Evolutionary conservation across 2,113 vertebrate species (phyloP).

Genomic region (Colistium nudipinnis): DNA sequence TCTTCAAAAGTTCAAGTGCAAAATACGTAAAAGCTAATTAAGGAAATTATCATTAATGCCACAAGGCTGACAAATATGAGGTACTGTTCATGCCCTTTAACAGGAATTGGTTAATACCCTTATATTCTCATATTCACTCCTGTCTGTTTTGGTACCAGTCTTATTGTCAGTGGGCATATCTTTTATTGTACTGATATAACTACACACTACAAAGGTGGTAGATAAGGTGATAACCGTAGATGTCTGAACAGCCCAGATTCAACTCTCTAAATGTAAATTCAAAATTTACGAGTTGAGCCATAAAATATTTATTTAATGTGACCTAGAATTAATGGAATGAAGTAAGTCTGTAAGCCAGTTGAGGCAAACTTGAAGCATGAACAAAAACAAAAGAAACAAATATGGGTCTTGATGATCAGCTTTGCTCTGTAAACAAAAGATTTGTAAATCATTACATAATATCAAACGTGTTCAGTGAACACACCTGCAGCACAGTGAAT

Average conservation of each 20-base stretch:
- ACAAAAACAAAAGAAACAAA: background rate
- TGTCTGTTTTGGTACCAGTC: too few species aligned
- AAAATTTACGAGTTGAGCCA: slow-evolving; percentile 44
- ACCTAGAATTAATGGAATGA: slow-evolving; percentile 60
- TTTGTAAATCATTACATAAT: slow-evolving; percentile 13
- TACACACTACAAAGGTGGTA: too few species aligned
- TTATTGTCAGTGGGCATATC: too few species aligned
- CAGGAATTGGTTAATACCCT: too few species aligned
- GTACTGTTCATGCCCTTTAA: background rate
- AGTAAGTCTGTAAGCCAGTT: slow-evolving; percentile 9
- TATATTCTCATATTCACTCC: too few species aligned
- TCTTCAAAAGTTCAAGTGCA: background rate
- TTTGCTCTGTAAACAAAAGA: background rate
- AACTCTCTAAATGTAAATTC: slow-evolving; percentile 56
- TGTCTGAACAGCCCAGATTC: slow-evolving; percentile 38
- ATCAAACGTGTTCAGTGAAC: background rate
- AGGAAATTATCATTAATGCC: background rate
- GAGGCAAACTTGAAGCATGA: too few species aligned
- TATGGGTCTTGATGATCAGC: background rate
- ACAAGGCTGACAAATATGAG: background rate
- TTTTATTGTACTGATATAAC: too few species aligned
- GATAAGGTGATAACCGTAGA: slow-evolving; percentile 3
- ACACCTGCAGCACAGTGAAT: slow-evolving; percentile 26
- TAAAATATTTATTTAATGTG: slow-evolving; percentile 69
- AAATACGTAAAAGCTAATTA: background rate